A percentile compares a stretch with the other conserved stretches of the same genome.
phyloP scores from a whole-genome alignment of 2,888 invertebrate species.

The Agrotis puta region DNA sequence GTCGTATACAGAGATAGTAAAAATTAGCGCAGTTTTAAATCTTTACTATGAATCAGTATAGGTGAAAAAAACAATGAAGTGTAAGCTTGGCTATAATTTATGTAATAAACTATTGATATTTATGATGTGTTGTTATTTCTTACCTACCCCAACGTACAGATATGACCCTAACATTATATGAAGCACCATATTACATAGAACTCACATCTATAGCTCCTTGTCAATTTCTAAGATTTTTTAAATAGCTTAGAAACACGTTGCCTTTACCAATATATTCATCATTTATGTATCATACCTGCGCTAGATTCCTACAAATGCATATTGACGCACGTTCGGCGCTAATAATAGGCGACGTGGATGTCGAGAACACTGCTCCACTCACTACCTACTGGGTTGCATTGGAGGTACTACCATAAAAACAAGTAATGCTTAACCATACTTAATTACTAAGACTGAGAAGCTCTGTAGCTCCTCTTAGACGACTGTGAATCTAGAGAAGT shows the following conservation, averaged over 20 bases:
- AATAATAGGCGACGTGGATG: constrained; percentile 11
- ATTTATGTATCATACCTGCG: neutral
- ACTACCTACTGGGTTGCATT: neutral
- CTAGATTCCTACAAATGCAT: neutral
- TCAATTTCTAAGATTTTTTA: neutral
- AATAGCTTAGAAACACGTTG: too few relatives aligned
- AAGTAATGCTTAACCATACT: too few relatives aligned
- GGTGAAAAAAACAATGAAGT: constrained; percentile 83
- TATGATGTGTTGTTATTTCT: constrained; percentile 74
- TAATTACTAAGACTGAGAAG: too few relatives aligned
- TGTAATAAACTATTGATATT: constrained; percentile 91
- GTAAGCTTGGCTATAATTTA: constrained; percentile 91
- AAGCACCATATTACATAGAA: neutral
- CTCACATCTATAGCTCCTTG: neutral
- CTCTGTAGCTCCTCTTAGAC: too few relatives aligned
- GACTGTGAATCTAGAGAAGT: too few relatives aligned
- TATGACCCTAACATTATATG: neutral
- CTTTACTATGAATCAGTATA: constrained; percentile 84
- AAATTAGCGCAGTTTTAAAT: constrained; percentile 85
- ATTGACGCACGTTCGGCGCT: constrained; percentile 13
- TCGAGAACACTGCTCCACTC: neutral
- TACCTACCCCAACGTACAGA: constrained; percentile 9
- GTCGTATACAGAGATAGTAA: constrained; percentile 78
- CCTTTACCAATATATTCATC: neutral
- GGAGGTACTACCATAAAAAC: too few relatives aligned